A percentile compares a stretch with the other conserved stretches of the same genome.
These are phyloP conservation scores for Allochrocebus solatus DNA, from an alignment of 2,797 vertebrate genomes.

Conservation along the genomic window DNA sequence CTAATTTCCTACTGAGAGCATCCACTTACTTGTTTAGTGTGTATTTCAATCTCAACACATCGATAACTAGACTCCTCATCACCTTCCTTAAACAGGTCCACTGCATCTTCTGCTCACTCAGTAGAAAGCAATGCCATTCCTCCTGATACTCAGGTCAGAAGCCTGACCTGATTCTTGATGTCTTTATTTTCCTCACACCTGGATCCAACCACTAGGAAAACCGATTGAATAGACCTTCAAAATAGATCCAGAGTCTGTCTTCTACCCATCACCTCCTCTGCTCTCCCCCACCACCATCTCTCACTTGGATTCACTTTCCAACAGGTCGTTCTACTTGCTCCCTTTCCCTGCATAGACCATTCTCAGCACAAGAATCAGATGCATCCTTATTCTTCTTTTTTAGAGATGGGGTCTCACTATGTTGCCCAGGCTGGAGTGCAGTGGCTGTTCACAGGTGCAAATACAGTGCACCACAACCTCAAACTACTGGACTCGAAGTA, in stretches of 20 bases:
- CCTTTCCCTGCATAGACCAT: no score
- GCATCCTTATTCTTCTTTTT: background rate
- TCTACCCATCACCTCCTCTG: background rate
- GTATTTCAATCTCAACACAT: background rate
- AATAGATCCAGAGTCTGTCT: background rate
- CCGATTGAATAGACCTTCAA: background rate
- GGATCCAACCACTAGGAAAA: background rate
- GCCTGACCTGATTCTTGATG: background rate
- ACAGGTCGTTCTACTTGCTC: background rate
- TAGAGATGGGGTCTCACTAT: background rate
- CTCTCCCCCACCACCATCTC: no score
- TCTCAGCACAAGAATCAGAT: background rate
- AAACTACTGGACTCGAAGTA: background rate
- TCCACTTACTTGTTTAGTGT: background rate
- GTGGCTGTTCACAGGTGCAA: background rate
- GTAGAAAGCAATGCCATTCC: accelerated
- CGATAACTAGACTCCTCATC: background rate
- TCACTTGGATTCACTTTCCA: background rate
- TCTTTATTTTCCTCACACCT: background rate
- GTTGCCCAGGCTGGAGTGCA: background rate
- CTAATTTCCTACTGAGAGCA: background rate
- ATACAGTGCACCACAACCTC: background rate
- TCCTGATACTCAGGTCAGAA: background rate
- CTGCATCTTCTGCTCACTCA: background rate
- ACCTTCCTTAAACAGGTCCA: no score